Base-by-base conservation (phyloP, 2,113 vertebrate species). In the Bubo blakistoni region DNA sequence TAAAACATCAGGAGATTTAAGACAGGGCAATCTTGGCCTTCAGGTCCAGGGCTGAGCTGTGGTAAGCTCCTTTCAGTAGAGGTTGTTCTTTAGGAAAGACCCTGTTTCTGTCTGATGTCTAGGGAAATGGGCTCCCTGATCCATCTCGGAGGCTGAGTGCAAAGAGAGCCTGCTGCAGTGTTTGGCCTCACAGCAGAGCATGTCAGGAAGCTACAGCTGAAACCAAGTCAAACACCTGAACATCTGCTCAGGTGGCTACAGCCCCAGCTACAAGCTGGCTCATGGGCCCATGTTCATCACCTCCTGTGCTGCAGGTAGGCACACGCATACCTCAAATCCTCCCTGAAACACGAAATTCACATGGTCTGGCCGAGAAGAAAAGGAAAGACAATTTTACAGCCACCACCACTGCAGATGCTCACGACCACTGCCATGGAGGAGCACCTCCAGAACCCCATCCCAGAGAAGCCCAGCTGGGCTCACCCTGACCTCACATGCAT, bases 401-500 rank as follows among this genome's bases (percentile, higher is more conserved):
- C 36, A 24, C 18, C 26, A 44, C 8, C 54, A 46, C 5, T 0
- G 3, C 40, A 46, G 80, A 34, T 61, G 36, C 62, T 58, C 27
- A 7, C 16, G 19, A 19, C 49, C 34, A 5, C 8, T 36, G 42
- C 26, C 40, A 22, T 0, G 88, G 25, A 78, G 14, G 27, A 44
- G 44, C 34, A 52, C 4, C 16, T 29, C 54, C 38, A 52, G 62
- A 77, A 21, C 25, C 44, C 30, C 46, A 49, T 54, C 34, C 44
- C 46, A 58, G 71, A 55, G 26, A 0, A 1, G 5, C 25, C 30
- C 38, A 30, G 12, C n/a, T 52, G 69, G 47, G 61, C 21, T 95
- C 30, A 49, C 3, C 32, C 18, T n/a, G 46, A 21, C 29, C 32
- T 81, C 20, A 11, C 16, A 6, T 1, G 10, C 3, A 1, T 51